Evolutionary conservation across 2,797 vertebrate species (phyloP).

Genomic region (Buceros bicornis): DNA sequence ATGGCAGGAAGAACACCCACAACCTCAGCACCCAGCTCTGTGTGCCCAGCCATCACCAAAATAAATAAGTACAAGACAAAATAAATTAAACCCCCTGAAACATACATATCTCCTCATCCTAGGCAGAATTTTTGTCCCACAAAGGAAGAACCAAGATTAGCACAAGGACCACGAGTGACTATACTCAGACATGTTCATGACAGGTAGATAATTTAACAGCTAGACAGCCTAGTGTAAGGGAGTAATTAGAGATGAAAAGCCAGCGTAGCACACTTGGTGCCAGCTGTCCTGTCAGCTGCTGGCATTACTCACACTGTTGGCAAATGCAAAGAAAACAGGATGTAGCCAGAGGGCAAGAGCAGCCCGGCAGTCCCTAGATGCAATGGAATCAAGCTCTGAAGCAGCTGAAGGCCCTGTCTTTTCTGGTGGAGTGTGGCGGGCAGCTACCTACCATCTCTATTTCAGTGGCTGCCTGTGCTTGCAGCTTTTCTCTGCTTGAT

Average conservation of each 20-base stretch:
- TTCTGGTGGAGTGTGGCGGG: not conserved
- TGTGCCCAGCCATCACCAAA: not conserved
- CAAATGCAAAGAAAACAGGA: constrained; percentile 61
- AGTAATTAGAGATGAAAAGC: constrained; percentile 59
- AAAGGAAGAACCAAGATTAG: not conserved
- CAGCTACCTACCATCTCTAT: not conserved
- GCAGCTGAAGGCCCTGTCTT: not conserved
- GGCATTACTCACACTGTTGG: constrained; percentile 38
- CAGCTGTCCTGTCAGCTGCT: constrained; percentile 41
- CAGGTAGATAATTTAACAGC: constrained; percentile 8
- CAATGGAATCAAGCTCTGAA: not conserved
- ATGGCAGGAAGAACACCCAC: not conserved
- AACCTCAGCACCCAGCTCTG: not conserved
- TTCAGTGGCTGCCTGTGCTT: not conserved
- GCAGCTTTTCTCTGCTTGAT: not conserved
- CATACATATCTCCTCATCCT: not conserved
- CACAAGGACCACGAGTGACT: not conserved
- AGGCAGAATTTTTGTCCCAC: not conserved
- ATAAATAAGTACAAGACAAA: not conserved
- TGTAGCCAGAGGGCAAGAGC: not conserved
- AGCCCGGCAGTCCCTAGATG: not conserved
- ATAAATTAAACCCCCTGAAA: not conserved
- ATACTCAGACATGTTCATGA: not conserved
- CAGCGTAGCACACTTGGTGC: not conserved
- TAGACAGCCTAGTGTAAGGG: not conserved